phyloP scores from a whole-genome alignment of 1,140 invertebrate genomes.

The Diabrotica virgifera region DNA sequence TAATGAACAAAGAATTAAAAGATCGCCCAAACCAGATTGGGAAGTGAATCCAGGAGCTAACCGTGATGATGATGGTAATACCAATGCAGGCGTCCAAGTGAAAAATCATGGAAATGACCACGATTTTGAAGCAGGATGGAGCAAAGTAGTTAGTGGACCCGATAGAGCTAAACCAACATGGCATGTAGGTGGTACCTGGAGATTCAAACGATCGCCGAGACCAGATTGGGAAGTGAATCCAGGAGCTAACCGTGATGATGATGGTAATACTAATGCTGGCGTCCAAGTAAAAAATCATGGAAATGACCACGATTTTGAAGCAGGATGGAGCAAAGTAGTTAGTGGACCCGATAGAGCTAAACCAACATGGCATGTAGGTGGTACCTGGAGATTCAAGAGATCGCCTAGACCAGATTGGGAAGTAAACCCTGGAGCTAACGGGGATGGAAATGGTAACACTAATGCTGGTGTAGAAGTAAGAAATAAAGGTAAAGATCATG shows the following conservation, averaged over 20 bases:
- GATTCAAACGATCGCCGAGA: conserved; percentile 14
- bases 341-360: too few species aligned
- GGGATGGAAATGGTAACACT: too few species aligned
- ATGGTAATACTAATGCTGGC: conserved; percentile 24
- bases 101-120: conserved; percentile 27
- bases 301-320: too few species aligned
- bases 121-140: conserved; percentile 28
- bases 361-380: too few species aligned
- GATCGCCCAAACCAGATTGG: conserved; percentile 9
- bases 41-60: conserved; percentile 22
- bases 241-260: conserved; percentile 21
- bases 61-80: conserved; percentile 27
- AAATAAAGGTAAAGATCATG: conserved; percentile 25
- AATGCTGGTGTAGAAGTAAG: conserved; percentile 15
- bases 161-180: conserved; percentile 27
- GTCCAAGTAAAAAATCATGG: too few species aligned
- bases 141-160: conserved; percentile 24
- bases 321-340: too few species aligned
- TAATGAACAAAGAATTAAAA: background rate
- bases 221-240: conserved; percentile 24
- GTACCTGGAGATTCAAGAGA: too few species aligned
- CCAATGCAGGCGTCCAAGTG: conserved; percentile 19
- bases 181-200: conserved; percentile 28
- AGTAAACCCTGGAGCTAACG: too few species aligned
- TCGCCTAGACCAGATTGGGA: too few species aligned